Percentiles rank a stretch among this genome's conserved stretches.
Conservation (phyloP, 2,113 vertebrate genomes). For the Morphnarchus princeps region DNA sequence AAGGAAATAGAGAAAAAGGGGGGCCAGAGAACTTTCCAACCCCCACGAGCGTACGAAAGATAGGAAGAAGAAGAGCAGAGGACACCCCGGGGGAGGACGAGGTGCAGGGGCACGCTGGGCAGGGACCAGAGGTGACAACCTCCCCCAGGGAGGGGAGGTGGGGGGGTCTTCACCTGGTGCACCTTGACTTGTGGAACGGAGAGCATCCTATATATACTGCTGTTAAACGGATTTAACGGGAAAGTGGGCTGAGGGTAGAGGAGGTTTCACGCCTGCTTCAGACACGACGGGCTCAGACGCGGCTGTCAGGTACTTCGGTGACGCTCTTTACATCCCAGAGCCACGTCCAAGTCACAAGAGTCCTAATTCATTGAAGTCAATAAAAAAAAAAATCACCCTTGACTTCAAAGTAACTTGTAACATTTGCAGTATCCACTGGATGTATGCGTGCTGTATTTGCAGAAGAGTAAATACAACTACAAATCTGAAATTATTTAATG, state of each 20-base stretch:
- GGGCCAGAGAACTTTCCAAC: neutral
- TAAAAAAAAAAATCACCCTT: neutral
- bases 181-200: neutral
- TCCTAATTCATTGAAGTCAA: neutral
- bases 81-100: too few relatives aligned
- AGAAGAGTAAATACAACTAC: neutral
- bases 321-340: neutral
- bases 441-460: neutral
- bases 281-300: fast-evolving
- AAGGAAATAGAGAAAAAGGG: neutral
- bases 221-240: neutral
- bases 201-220: fast-evolving
- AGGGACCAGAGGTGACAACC: neutral
- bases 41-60: fast-evolving
- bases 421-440: neutral
- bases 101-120: neutral
- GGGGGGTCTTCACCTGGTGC: neutral
- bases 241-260: neutral
- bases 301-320: neutral
- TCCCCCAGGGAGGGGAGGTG: fast-evolving
- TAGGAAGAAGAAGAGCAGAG: neutral
- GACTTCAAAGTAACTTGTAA: neutral
- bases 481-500: neutral
- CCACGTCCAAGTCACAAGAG: neutral
- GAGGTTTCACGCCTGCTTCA: neutral